Evolutionary conservation across 2,888 invertebrate species (phyloP).

Genomic region (Acanthococcus lagerstroemiae): DNA sequence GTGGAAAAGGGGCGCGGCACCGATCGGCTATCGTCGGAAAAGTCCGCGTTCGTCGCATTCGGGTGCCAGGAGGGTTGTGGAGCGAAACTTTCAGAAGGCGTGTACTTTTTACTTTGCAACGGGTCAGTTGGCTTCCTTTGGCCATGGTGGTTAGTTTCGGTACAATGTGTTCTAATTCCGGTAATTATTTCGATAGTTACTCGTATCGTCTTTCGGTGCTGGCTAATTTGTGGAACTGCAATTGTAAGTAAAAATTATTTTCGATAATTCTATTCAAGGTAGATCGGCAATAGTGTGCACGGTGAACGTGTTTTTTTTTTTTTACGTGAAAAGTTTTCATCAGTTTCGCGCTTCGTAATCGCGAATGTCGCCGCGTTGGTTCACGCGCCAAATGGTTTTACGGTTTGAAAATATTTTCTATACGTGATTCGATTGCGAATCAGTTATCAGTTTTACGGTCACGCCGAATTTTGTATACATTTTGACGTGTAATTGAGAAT

Average conservation of each 20-base stretch:
- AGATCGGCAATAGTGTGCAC: too few relatives aligned
- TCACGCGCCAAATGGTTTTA: too few relatives aligned
- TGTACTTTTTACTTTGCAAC: constrained; percentile 11
- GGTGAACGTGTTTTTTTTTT: too few relatives aligned
- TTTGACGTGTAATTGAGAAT: too few relatives aligned
- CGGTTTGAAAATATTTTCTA: too few relatives aligned
- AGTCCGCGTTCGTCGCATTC: constrained; percentile 3
- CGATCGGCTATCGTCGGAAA: constrained; percentile 18
- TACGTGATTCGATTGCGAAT: too few relatives aligned
- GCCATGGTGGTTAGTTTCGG: constrained; percentile 28
- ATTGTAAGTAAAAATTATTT: constrained; percentile 50
- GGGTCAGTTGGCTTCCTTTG: constrained; percentile 22
- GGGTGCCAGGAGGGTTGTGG: constrained; percentile 15
- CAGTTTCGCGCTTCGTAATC: too few relatives aligned
- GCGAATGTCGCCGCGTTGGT: too few relatives aligned
- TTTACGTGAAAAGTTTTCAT: too few relatives aligned
- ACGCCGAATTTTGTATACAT: too few relatives aligned
- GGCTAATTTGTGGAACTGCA: constrained; percentile 65
- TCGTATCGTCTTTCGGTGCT: constrained; percentile 66
- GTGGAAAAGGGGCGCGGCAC: constrained; percentile 32
- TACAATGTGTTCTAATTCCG: constrained; percentile 21
- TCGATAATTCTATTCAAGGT: not conserved
- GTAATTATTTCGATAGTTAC: constrained; percentile 50
- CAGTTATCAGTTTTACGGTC: too few relatives aligned
- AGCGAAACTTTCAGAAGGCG: constrained; percentile 16